These are phyloP conservation scores for Enteromius viviparus DNA, from an alignment of 2,797 vertebrate species.

Conservation along the genomic window DNA sequence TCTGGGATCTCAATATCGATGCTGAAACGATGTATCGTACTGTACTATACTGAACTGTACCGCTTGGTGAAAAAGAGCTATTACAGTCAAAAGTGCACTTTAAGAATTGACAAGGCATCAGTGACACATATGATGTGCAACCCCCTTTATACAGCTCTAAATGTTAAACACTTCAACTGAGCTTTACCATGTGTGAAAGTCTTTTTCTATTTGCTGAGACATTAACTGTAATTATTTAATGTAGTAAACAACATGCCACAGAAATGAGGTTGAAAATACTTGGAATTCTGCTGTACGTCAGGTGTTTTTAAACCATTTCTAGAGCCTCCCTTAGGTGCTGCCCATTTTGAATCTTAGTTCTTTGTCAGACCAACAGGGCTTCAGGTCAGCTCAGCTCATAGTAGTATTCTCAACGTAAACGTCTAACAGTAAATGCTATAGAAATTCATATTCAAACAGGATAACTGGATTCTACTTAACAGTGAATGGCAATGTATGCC, in stretches of 20 bases:
- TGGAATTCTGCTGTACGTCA: background rate
- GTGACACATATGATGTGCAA: background rate
- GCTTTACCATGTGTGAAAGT: background rate
- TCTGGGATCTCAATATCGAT: no score
- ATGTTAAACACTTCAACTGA: background rate
- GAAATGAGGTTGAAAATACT: background rate
- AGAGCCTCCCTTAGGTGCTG: background rate
- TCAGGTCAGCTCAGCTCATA: background rate
- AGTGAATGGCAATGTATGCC: background rate
- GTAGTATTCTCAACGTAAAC: background rate
- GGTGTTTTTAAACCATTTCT: background rate
- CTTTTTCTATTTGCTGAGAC: background rate
- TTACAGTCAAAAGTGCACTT: background rate
- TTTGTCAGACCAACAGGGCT: background rate
- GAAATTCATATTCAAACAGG: background rate
- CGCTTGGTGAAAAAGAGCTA: background rate
- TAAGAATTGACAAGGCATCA: background rate
- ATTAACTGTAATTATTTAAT: background rate
- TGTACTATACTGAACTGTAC: background rate
- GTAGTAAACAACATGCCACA: conserved; percentile 6
- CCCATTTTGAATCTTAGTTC: background rate
- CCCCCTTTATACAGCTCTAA: background rate
- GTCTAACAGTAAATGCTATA: background rate
- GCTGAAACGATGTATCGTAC: no score
- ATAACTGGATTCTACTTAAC: background rate